Evolutionary conservation across 2,888 invertebrate species (phyloP), one percentile per base, ranked within the genome.

Genomic region (Dione vanillae): DNA sequence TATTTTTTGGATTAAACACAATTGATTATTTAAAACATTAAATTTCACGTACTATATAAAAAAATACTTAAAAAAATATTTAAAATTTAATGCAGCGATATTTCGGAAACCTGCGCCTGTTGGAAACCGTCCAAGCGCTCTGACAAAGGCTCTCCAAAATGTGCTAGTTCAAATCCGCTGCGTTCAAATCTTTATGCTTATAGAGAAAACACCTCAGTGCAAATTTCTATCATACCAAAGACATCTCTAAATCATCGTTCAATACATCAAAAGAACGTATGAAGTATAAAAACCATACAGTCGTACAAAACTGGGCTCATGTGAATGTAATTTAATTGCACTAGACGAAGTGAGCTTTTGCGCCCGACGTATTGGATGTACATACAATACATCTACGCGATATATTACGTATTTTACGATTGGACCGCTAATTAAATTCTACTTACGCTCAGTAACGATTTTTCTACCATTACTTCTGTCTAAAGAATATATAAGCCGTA

Each of bases 391-490:
- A 11, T 6, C 19, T 49, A 49, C 11, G 16, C 5, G 16, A 16
- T 19, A 19, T 19, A 62, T 66, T 65, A 65, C n/a, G 59, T 37
- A 61, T 54, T 68, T 71, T 65, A 71, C 68, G 61, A 68, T 45
- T 61, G 45, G 59, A 59, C 16, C 51, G 27, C 65, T 68, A 65
- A 71, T 71, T 68, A 71, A 45, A 65, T 58, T 41, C 40, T 41
- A 41, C 49, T 37, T 59, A 27, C 27, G 27, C 5, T 59, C 20
- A 67, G 47, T 59, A 11, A 9, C 49, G 37, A 19, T 47, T 47
- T 19, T 51, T 37, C 59, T 16, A n/a, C n/a, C n/a, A 14, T n/a
- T 12, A 16, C 37, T 51, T 16, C 37, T 52, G 8, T 41, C 16
- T 27, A 52, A 49, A 40, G 35, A 40, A 62, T 54, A 52, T 61